Base-by-base conservation (phyloP, 2,113 vertebrate species). In the Rhea pennata region DNA sequence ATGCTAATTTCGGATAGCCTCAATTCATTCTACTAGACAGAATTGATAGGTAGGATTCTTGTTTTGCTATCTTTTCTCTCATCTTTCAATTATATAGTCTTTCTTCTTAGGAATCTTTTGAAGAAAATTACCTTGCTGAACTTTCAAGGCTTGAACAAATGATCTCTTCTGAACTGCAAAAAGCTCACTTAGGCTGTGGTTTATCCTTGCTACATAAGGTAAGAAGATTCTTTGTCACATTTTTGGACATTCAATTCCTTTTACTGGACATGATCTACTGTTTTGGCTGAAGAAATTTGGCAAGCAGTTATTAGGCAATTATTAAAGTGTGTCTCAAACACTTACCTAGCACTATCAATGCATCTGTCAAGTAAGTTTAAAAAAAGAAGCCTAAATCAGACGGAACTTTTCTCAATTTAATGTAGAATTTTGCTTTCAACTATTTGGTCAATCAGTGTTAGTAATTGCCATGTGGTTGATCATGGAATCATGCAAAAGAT, bases 401-500 rank as follows among this genome's bases (percentile, higher is more conserved):
- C 42, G 53, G 64, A 84, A 84, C 12, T 82, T 91, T 95, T 88
- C 20, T 94, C 79, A 84, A 87, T 31, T 76, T 87, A 92, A 85
- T 91, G 90, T 82, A 96, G 36, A 66, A 70, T 4, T 44, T 88
- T 93, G 46, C n/a, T 88, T 96, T 93, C 84, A 97, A 95, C 96
- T 95, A 88, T 96, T 81, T 94, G 76, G 92, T 87, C 59, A 91
- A 71, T 96, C 67, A 89, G 36, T 84, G 83, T 84, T 95, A 96
- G 84, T 93, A 95, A 88, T 83, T 65, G 42, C 74, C 91, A 85
- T 85, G 96, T 66, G 75, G 93, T 8, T 96, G 91, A 92, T 72
- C 72, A 95, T 54, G 95, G 91, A 97, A 92, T 87, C 90, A 95
- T 84, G 88, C 53, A 73, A 87, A 27, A 96, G 94, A 98, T 97